A percentile compares a stretch with the other conserved stretches of the same genome.
phyloP scores from a whole-genome alignment of 2,113 vertebrate genomes.

The Pelobates fuscus region DNA sequence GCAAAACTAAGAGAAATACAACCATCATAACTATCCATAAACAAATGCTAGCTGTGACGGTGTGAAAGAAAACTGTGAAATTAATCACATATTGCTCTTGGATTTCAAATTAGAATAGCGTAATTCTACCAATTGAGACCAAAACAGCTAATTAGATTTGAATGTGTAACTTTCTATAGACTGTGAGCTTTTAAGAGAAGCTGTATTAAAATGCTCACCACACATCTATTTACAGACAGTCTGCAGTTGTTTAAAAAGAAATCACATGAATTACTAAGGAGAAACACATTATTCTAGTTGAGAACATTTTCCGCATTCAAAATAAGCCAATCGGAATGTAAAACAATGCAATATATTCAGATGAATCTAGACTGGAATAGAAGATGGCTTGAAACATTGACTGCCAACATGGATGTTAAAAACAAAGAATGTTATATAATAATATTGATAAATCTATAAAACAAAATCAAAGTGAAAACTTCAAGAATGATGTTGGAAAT shows the following conservation, averaged over 20 bases:
- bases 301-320: neutral
- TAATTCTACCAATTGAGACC: neutral
- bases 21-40: neutral
- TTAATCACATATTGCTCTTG: neutral
- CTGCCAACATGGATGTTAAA: neutral
- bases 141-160: neutral
- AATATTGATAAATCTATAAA: no score
- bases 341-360: neutral
- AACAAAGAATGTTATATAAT: no score
- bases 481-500: no score
- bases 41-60: neutral
- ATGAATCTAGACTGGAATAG: neutral
- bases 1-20: neutral
- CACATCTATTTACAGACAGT: neutral
- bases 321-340: constrained; percentile 4
- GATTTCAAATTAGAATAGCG: neutral
- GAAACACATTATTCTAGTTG: constrained; percentile 2
- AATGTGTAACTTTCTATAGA: neutral
- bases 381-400: neutral
- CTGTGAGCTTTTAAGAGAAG: neutral
- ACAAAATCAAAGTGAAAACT: no score
- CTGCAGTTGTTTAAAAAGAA: constrained; percentile 20
- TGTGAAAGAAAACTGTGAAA: neutral
- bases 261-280: neutral
- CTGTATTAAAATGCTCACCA: constrained; percentile 11